Evolutionary conservation across 2,888 invertebrate genomes (phyloP).

Genomic region (Onchidella celtica): DNA sequence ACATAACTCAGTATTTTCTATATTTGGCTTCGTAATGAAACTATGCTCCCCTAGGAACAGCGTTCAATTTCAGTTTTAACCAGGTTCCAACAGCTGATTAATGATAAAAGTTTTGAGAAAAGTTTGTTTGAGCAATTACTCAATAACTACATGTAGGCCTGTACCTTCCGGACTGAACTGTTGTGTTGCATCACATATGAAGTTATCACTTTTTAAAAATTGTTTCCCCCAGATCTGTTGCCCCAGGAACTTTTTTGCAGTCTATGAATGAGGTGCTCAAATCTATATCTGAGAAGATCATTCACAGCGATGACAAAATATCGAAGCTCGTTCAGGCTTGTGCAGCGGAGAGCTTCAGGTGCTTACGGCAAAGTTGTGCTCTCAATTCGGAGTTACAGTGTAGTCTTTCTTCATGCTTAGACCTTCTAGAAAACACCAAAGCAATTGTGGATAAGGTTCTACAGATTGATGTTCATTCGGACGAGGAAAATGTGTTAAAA

Average conservation of each 20-base stretch:
- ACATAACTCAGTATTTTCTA: too few species aligned
- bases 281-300: conserved; percentile 29
- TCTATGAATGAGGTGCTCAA: conserved; percentile 36
- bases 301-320: not conserved
- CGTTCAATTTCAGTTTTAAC: too few species aligned
- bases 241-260: conserved; percentile 40
- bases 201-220: too few species aligned
- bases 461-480: conserved; percentile 4
- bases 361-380: conserved; percentile 43
- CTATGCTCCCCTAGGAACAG: too few species aligned
- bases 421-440: conserved; percentile 37
- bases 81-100: too few species aligned
- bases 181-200: too few species aligned
- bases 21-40: too few species aligned
- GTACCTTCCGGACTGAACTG: too few species aligned
- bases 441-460: conserved; percentile 33
- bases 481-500: conserved; percentile 38
- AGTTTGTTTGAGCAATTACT: too few species aligned
- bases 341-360: conserved; percentile 37
- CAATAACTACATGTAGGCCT: too few species aligned
- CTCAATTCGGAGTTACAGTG: conserved; percentile 41
- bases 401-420: conserved; percentile 21
- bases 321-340: conserved; percentile 24
- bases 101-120: too few species aligned
- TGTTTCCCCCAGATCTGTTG: conserved; percentile 10